Conservation (phyloP, 2,797 vertebrate species). For the Arvicola amphibius region DNA sequence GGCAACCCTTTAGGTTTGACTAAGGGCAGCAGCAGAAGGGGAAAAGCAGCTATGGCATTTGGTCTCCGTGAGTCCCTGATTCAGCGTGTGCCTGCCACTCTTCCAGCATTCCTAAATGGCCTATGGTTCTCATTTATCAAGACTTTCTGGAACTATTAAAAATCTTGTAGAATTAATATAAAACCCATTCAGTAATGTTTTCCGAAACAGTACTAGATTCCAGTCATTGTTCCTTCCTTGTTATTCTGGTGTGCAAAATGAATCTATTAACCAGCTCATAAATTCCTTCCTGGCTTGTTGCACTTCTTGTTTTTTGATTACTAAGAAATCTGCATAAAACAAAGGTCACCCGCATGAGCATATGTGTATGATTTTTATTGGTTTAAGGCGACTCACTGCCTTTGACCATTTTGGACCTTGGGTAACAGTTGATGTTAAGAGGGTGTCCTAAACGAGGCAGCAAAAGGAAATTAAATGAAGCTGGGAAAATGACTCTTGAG, state of each 20-base stretch:
- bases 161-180: constrained; percentile 72
- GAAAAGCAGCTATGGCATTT: constrained; percentile 37
- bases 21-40: neutral
- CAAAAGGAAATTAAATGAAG: constrained; percentile 45
- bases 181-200: constrained; percentile 70
- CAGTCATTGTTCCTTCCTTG: constrained; percentile 71
- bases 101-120: constrained; percentile 54
- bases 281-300: constrained; percentile 61
- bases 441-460: constrained; percentile 1
- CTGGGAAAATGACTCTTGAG: constrained; percentile 23
- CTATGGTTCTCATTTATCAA: constrained; percentile 60
- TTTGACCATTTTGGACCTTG: neutral
- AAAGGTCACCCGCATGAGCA: constrained; percentile 16
- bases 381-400: constrained; percentile 28
- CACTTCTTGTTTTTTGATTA: constrained; percentile 72
- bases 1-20: neutral
- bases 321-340: constrained; percentile 62
- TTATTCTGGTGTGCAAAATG: constrained; percentile 75
- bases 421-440: constrained; percentile 25
- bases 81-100: neutral
- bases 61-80: constrained; percentile 1
- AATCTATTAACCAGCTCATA: constrained; percentile 78
- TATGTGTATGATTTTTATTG: neutral
- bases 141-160: constrained; percentile 78
- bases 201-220: constrained; percentile 71